Base-by-base conservation (phyloP, 2,113 vertebrate species). In the Anhinga anhinga region DNA sequence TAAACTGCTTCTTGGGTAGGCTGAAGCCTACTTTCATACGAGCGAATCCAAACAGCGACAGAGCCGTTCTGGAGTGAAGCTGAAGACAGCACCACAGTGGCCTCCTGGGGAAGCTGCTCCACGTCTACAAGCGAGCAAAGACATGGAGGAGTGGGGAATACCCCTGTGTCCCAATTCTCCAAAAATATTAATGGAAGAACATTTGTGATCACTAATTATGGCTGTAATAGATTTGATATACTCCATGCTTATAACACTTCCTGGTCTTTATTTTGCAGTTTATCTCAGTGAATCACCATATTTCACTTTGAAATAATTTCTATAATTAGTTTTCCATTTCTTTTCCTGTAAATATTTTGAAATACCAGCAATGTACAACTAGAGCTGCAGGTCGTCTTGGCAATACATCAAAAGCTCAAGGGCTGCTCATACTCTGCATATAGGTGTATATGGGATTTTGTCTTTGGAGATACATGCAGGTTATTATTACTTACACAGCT, bases 91-190 rank as follows among this genome's bases (percentile, higher is more conserved):
- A 52, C 19, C 10, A 4, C 0, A 2, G 38, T 42, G 56, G 32
- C 32, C 26, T 79, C 14, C 38, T 34, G 34, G 5, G 34, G 21
- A 65, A 77, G 21, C 10, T 53, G 27, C 7, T 40, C 14, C 3
- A 0, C 27, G 13, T 27, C 53, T 44, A 29, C 40, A 88, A 82
- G 21, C 1, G 4, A 84, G 23, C 17, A 59, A 82, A 50, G 49
- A 38, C 11, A 25, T 3, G 3, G 11, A 80, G 36, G 49, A 34
- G 19, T 34, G 7, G 17, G n/a, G 15, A 86, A 82, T 16, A 2
- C 2, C 40, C n/a, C 40, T 19, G 5, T 44, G 15, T 23, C 79
- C 47, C 3, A 0, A 21, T 76, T 67, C 32, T 10, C 2, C 0
- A 26, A 38, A 63, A 61, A 20, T 15, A 53, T 8, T 80, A 4